Conservation (phyloP, 2,888 invertebrate species). For the Megaustenia siamemsis region DNA sequence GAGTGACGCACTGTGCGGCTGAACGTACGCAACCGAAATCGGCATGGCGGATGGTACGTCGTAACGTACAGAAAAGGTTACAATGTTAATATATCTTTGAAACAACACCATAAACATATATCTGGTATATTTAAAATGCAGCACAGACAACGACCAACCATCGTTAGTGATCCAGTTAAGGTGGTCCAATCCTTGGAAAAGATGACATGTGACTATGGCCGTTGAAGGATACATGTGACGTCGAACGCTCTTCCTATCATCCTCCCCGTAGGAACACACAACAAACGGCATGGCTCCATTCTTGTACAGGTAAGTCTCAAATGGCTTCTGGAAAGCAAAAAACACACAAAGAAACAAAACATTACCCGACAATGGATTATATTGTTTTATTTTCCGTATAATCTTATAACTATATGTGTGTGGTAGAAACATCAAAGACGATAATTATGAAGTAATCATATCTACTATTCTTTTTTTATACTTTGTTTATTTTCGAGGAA, state of each 20-base stretch:
- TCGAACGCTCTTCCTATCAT: conserved; percentile 48
- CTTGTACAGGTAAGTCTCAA: conserved; percentile 50
- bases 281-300: conserved; percentile 55
- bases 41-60: too few species aligned
- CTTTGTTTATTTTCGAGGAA: too few species aligned
- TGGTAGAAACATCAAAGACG: too few species aligned
- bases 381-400: too few species aligned
- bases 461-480: too few species aligned
- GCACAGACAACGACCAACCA: conserved; percentile 22
- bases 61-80: too few species aligned
- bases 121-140: too few species aligned
- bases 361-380: too few species aligned
- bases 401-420: too few species aligned
- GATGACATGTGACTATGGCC: conserved; percentile 51
- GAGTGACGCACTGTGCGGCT: too few species aligned
- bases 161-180: conserved; percentile 53
- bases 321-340: conserved; percentile 43
- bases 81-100: neutral
- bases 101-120: neutral
- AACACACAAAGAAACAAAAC: conserved; percentile 24
- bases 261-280: conserved; percentile 39
- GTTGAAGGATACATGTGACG: conserved; percentile 47
- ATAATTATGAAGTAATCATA: too few species aligned
- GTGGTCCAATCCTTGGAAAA: conserved; percentile 51
- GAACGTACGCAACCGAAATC: too few species aligned